Evolutionary conservation across 2,888 invertebrate species (phyloP).

Genomic region (Volucella bombylans): DNA sequence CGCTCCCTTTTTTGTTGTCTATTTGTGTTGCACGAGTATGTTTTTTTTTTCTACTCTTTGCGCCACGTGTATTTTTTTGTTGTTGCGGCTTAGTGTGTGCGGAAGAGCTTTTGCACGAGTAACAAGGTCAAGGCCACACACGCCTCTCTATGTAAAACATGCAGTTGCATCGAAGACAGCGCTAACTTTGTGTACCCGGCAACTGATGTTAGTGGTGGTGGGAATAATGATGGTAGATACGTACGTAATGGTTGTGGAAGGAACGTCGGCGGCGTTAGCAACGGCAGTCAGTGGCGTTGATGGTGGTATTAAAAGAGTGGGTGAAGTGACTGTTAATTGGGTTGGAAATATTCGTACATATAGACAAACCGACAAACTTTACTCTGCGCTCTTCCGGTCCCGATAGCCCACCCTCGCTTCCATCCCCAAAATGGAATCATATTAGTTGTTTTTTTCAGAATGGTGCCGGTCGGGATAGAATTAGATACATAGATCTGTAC

Average conservation of each 20-base stretch:
- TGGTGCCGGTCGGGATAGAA: slow-evolving; percentile 42
- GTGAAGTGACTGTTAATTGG: slow-evolving; percentile 64
- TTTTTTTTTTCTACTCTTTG: slow-evolving; percentile 35
- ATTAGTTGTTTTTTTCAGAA: slow-evolving; percentile 2
- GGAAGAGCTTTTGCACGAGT: slow-evolving; percentile 71
- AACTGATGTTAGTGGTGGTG: slow-evolving; percentile 5
- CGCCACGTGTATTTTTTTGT: slow-evolving; percentile 69
- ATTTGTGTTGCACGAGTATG: background rate
- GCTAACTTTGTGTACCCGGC: background rate
- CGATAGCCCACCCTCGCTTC: background rate
- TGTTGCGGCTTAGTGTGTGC: slow-evolving; percentile 46
- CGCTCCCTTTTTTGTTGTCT: slow-evolving; percentile 20
- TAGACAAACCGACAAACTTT: slow-evolving; percentile 24
- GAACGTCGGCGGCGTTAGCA: background rate
- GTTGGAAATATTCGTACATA: slow-evolving; percentile 59
- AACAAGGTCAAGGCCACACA: slow-evolving; percentile 74
- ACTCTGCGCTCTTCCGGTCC: too few relatives aligned
- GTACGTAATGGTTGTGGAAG: background rate
- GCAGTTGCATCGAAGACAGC: slow-evolving; percentile 48
- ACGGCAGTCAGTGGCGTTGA: slow-evolving; percentile 10
- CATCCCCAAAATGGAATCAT: background rate
- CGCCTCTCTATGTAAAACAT: slow-evolving; percentile 69
- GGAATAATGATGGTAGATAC: slow-evolving; percentile 16
- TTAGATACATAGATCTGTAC: slow-evolving; percentile 37
- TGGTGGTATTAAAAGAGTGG: slow-evolving; percentile 48